A percentile compares a stretch with the other conserved stretches of the same genome.
phyloP scores from a whole-genome alignment of 2,797 vertebrate genomes.

The Chelidonichthys spinosus region DNA sequence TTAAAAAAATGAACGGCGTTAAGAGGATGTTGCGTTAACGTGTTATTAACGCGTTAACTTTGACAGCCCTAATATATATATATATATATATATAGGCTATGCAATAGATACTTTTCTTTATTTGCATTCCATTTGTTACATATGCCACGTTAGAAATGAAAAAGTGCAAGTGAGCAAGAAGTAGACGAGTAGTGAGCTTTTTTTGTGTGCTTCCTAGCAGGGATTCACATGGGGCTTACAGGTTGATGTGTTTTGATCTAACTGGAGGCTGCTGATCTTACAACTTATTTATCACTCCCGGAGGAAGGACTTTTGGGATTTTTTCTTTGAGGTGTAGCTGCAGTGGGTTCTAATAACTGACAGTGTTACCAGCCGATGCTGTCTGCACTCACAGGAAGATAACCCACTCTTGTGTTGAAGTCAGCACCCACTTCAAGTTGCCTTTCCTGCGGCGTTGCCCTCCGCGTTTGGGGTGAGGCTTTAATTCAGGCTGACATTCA shows the following conservation, averaged over 20 bases:
- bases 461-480: not conserved
- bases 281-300: conserved; percentile 56
- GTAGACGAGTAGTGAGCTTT: conserved; percentile 7
- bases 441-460: not conserved
- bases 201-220: conserved; percentile 1
- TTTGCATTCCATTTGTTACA: not conserved
- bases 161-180: not conserved
- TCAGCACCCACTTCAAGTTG: conserved; percentile 21
- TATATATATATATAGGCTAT: too few relatives aligned
- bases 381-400: conserved; percentile 29
- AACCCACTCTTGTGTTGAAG: conserved; percentile 28
- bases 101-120: too few relatives aligned
- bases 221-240: conserved; percentile 34
- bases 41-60: too few relatives aligned
- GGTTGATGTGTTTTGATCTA: conserved; percentile 54
- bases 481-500: not conserved
- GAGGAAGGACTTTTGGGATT: conserved; percentile 39
- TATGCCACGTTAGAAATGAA: conserved; percentile 13
- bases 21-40: too few relatives aligned
- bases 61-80: too few relatives aligned
- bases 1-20: too few relatives aligned
- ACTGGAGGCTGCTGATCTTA: conserved; percentile 58
- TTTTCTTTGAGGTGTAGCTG: conserved; percentile 45
- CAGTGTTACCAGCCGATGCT: conserved; percentile 18
- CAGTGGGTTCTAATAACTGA: conserved; percentile 42